These are phyloP conservation scores for Indicator maculatus DNA, from an alignment of 2,113 vertebrate species.

Conservation along the genomic window DNA sequence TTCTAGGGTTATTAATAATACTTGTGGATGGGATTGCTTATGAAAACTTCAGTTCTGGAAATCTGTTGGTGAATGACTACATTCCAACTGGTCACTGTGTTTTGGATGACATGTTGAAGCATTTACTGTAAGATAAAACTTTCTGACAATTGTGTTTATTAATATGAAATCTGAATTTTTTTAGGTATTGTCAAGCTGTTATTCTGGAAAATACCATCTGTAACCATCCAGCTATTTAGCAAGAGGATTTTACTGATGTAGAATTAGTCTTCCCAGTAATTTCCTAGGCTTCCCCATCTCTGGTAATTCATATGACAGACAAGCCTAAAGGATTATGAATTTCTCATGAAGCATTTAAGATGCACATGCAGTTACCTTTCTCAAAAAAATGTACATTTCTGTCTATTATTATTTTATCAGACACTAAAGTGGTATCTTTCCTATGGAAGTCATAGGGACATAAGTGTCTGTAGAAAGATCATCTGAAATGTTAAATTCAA, in stretches of 20 bases:
- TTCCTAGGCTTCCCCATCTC: neutral
- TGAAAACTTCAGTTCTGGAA: neutral
- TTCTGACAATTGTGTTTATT: neutral
- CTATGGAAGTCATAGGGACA: neutral
- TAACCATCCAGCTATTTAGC: neutral
- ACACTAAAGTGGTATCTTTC: neutral
- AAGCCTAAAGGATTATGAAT: neutral
- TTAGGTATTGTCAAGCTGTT: neutral
- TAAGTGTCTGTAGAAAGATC: neutral
- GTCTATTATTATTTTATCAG: neutral
- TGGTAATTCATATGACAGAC: neutral
- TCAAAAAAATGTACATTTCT: neutral
- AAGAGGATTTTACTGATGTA: neutral
- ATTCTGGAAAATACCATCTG: neutral
- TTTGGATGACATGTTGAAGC: neutral
- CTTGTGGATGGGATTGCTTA: neutral
- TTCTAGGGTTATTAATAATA: neutral
- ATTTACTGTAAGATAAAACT: neutral
- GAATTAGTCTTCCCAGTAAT: neutral
- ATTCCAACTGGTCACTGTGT: neutral
- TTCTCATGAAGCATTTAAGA: neutral
- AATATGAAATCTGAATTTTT: neutral
- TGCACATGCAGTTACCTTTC: neutral
- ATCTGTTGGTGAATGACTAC: neutral
- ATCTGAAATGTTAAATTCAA: slow-evolving; percentile 3